A percentile compares a stretch with the other conserved stretches of the same genome.
Conservation (phyloP, 2,888 invertebrate genomes). For the Phortica okadai region DNA sequence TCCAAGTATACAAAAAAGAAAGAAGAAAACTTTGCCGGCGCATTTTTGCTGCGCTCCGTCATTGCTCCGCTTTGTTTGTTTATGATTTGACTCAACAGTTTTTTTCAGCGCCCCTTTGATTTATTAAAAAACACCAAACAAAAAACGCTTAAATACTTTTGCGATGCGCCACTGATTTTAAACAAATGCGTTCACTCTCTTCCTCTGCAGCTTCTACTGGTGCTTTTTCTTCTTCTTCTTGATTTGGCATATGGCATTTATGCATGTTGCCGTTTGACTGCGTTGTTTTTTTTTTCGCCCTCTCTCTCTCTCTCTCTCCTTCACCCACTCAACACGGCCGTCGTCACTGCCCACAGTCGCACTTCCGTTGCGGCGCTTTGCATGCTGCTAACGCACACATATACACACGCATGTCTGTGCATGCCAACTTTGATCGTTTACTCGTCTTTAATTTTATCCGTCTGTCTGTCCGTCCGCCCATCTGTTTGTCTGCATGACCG, state of each 20-base stretch:
- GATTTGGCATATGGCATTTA: too few relatives aligned
- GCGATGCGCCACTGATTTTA: slow-evolving; percentile 59
- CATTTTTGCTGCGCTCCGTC: too few relatives aligned
- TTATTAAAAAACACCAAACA: slow-evolving; percentile 21
- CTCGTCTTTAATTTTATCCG: neutral
- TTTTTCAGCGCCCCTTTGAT: neutral
- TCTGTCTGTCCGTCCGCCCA: neutral
- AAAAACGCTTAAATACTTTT: slow-evolving; percentile 34
- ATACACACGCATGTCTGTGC: neutral
- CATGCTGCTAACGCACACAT: neutral
- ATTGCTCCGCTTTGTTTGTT: slow-evolving; percentile 44
- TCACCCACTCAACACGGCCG: neutral
- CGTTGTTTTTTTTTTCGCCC: neutral
- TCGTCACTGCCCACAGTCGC: too few relatives aligned
- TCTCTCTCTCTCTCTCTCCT: slow-evolving; percentile 20
- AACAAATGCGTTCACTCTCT: neutral
- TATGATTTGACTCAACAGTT: neutral
- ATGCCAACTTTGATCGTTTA: neutral
- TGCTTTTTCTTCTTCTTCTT: neutral
- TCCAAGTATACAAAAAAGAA: slow-evolving; percentile 61
- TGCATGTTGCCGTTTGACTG: too few relatives aligned
- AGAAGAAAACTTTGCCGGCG: neutral
- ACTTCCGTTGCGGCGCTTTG: too few relatives aligned
- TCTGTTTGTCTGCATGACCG: neutral
- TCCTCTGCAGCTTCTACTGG: neutral